Evolutionary conservation across 2,888 invertebrate species (phyloP), one percentile per base, ranked within the genome.

Genomic region (Cheilosia pagana): DNA sequence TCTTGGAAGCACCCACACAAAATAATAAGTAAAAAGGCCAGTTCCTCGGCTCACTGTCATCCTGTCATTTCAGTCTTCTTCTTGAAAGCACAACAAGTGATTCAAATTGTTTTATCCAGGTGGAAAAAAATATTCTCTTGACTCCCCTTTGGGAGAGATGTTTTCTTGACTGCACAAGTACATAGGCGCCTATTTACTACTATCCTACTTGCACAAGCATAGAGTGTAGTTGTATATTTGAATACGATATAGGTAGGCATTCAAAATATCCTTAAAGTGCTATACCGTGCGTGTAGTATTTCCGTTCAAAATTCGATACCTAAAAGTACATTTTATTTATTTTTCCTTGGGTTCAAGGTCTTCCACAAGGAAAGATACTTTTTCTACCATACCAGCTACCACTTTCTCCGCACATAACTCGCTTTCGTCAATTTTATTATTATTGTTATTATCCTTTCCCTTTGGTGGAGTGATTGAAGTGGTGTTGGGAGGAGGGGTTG

Each of bases 31-130:
- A 67, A 57, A 43, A 16, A 16, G 57, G 74, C 57, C 74, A 74
- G 39, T 55, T 67, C 57, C 52, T 86, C 72, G 25, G 76, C 67
- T 81, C 57, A 74, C 72, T 87, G 87, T 86, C 87, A 87, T 76
- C 76, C 83, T 88, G 88, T 86, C 88, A 81, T 88, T 89, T 89
- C 88, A 88, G 89, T 89, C 89, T 88, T 62, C 82, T 87, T 87
- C 81, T 87, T 74, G 71, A 77, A 87, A 76, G 88, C 35, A 68
- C 90, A 90, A 90, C 90, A 91, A 90, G 91, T 90, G 91, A 89
- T 88, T 59, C 28, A 45, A 48, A 76, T 53, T 76, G 75, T 57
- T 67, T 75, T 52, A 41, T 52, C 45, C 28, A 28, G 23, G 23
- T 25, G 41, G 39, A 68, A 62, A 70, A 60, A 68, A 41, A 48